Conservation (phyloP, 2,888 invertebrate species). For the Coelinius sp. region DNA sequence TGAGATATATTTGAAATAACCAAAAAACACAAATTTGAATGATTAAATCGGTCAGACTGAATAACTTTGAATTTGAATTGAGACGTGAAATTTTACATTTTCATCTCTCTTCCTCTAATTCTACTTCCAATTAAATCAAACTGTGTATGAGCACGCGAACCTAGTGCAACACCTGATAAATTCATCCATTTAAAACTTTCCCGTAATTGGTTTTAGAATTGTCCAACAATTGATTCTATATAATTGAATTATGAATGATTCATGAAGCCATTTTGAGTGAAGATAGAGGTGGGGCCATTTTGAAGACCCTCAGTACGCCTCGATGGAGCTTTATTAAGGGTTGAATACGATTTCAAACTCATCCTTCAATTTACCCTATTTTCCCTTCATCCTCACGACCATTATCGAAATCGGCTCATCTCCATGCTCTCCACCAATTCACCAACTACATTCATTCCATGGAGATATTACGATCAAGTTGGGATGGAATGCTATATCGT, state of each 20-base stretch:
- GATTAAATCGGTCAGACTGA: not conserved
- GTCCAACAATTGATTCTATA: not conserved
- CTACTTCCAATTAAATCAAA: not conserved
- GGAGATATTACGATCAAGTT: not conserved
- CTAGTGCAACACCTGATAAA: not conserved
- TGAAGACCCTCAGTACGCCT: constrained; percentile 11
- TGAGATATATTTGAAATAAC: too few relatives aligned
- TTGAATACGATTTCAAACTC: constrained; percentile 19
- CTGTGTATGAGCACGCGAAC: not conserved
- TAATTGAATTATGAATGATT: constrained; percentile 23
- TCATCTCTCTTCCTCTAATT: not conserved
- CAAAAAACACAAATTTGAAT: not conserved
- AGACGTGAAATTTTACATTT: not conserved
- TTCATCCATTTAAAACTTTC: not conserved
- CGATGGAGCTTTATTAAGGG: constrained; percentile 35
- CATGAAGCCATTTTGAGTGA: not conserved
- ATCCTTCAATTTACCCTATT: not conserved
- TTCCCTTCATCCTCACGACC: not conserved
- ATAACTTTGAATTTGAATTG: not conserved
- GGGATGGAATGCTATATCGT: constrained; percentile 21
- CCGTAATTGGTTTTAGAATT: not conserved
- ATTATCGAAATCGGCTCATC: constrained; percentile 30
- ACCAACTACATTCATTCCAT: not conserved
- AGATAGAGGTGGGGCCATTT: constrained; percentile 13
- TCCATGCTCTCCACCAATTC: constrained; percentile 20